Conservation (phyloP, 2,888 invertebrate species). For the Pasiphila rectangulata region DNA sequence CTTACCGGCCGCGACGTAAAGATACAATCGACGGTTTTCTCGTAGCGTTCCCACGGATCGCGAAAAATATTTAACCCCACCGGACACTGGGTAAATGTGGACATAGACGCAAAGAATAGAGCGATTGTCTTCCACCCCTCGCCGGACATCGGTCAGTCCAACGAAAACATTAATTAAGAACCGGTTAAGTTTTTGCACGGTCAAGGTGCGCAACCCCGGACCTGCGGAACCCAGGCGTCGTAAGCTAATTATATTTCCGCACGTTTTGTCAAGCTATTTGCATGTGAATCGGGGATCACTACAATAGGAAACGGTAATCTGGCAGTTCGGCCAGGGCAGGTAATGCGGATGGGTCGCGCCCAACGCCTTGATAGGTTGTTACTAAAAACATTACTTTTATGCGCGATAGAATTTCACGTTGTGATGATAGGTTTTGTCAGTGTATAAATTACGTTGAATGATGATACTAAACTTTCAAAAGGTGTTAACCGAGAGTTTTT, state of each 20-base stretch:
- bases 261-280: constrained; percentile 74
- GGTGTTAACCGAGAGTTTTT: constrained; percentile 1
- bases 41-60: constrained; percentile 71
- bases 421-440: constrained; percentile 51
- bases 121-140: constrained; percentile 37
- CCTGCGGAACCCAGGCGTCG: constrained; percentile 45
- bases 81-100: background rate
- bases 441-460: constrained; percentile 31
- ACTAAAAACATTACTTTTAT: constrained; percentile 66
- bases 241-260: constrained; percentile 80
- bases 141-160: constrained; percentile 67
- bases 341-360: constrained; percentile 46
- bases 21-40: constrained; percentile 61
- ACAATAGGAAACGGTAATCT: constrained; percentile 70
- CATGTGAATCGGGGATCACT: constrained; percentile 68
- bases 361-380: constrained; percentile 66
- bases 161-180: constrained; percentile 76
- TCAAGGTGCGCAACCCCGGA: constrained; percentile 60
- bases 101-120: constrained; percentile 27
- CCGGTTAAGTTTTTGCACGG: constrained; percentile 67
- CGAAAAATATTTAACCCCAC: constrained; percentile 47
- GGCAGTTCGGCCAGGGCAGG: constrained; percentile 45
- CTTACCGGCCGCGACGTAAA: constrained; percentile 66
- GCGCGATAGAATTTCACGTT: constrained; percentile 61
- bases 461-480: constrained; percentile 3